Evolutionary conservation across 2,888 invertebrate genomes (phyloP).

Genomic region (Hypsopygia costalis): DNA sequence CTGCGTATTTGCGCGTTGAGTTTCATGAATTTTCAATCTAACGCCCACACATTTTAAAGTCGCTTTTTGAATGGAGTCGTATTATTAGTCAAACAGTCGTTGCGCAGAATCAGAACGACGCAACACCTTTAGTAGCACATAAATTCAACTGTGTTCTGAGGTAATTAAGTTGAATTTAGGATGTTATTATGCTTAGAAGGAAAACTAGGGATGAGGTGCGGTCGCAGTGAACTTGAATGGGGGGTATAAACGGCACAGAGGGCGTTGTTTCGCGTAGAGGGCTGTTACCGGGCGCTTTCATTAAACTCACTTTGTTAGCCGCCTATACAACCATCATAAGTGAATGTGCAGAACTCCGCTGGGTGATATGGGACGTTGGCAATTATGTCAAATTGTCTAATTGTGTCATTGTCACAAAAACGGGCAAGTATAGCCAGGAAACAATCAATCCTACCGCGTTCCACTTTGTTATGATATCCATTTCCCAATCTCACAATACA

Average conservation of each 20-base stretch:
- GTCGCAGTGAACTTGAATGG: conserved; percentile 53
- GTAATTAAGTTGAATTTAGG: conserved; percentile 31
- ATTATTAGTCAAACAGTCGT: conserved; percentile 38
- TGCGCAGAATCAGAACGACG: conserved; percentile 34
- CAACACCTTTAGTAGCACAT: conserved; percentile 25
- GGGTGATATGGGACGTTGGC: conserved; percentile 8
- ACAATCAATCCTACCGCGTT: too few species aligned
- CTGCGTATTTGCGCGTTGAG: conserved; percentile 63
- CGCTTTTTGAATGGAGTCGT: conserved; percentile 26
- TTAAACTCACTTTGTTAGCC: conserved; percentile 49
- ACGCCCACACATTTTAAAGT: conserved; percentile 30
- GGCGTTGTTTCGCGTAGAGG: conserved; percentile 56
- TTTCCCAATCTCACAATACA: too few species aligned
- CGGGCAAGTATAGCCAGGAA: too few species aligned
- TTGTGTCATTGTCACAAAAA: too few species aligned
- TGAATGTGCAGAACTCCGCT: conserved; percentile 17
- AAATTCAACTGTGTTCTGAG: conserved; percentile 29
- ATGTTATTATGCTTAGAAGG: conserved; percentile 22
- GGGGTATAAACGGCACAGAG: conserved; percentile 48
- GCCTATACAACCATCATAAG: conserved; percentile 25
- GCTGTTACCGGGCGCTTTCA: conserved; percentile 56
- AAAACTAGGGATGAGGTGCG: conserved; percentile 58
- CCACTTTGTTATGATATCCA: too few species aligned
- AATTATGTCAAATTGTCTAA: too few species aligned
- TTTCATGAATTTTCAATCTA: conserved; percentile 31